Conservation (phyloP, 2,113 vertebrate genomes). For the Progne subis region DNA sequence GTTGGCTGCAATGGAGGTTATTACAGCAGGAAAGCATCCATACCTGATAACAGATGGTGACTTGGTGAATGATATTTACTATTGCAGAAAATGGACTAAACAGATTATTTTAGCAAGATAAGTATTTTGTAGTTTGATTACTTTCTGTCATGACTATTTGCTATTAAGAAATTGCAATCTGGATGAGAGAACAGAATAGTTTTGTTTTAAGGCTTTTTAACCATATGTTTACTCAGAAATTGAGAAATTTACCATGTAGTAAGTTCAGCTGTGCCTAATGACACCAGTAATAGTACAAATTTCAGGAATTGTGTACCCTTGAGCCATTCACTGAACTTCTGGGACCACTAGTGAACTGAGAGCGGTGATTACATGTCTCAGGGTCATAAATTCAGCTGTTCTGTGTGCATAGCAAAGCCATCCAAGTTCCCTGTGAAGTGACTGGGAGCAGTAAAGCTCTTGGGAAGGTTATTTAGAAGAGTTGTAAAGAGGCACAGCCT, state of each 20-base stretch:
- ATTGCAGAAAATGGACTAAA: background rate
- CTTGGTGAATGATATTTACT: background rate
- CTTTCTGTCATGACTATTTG: background rate
- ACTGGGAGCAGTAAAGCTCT: background rate
- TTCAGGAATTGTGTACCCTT: background rate
- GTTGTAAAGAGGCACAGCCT: background rate
- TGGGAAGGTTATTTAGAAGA: background rate
- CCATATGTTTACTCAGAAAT: background rate
- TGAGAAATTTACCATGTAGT: background rate
- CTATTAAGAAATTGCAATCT: background rate
- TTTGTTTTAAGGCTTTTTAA: background rate
- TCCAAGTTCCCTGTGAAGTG: background rate
- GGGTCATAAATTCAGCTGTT: background rate
- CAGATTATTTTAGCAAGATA: slow-evolving; percentile 1
- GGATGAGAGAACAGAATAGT: background rate
- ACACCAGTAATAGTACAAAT: background rate
- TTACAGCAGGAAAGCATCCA: background rate
- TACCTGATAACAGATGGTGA: background rate
- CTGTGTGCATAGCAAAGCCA: background rate
- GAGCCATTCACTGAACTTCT: background rate
- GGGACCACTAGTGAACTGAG: background rate
- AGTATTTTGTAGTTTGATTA: slow-evolving; percentile 17
- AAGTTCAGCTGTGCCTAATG: background rate
- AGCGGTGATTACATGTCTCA: background rate
- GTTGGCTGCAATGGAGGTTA: background rate